Evolutionary conservation across 1,140 invertebrate species (phyloP).

Genomic region (Chelonus insularis): DNA sequence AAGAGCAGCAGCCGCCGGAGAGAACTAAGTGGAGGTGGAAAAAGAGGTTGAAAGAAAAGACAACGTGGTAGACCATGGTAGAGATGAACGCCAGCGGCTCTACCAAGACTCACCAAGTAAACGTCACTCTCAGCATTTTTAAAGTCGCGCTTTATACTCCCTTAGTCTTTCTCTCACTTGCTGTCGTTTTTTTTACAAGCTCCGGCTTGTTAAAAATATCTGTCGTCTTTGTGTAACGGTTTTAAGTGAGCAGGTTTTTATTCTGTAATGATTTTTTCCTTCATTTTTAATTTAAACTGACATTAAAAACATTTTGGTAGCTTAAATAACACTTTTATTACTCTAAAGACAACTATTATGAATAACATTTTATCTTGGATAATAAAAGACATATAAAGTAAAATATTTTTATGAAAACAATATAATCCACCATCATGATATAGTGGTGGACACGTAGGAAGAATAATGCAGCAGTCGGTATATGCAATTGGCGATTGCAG

Average conservation of each 20-base stretch:
- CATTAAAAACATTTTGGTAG: too few species aligned
- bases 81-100: background rate
- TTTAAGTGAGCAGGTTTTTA: too few species aligned
- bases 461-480: background rate
- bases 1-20: constrained; percentile 1
- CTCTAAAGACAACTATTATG: too few species aligned
- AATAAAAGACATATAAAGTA: too few species aligned
- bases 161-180: constrained; percentile 20
- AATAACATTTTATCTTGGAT: too few species aligned
- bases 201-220: constrained; percentile 43
- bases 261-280: too few species aligned
- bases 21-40: background rate
- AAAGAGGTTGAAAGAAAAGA: constrained; percentile 6
- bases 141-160: constrained; percentile 42
- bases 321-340: too few species aligned
- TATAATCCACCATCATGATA: too few species aligned
- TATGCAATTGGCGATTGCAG: constrained; percentile 22
- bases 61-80: background rate
- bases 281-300: too few species aligned
- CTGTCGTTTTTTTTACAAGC: constrained; percentile 16
- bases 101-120: constrained; percentile 4
- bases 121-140: constrained; percentile 32
- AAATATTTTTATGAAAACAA: too few species aligned
- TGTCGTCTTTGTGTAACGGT: background rate
- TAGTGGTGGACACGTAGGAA: too few species aligned